These are phyloP conservation scores for Pantherophis alleghaniensis DNA, from an alignment of 2,797 vertebrate species.

Conservation along the genomic window DNA sequence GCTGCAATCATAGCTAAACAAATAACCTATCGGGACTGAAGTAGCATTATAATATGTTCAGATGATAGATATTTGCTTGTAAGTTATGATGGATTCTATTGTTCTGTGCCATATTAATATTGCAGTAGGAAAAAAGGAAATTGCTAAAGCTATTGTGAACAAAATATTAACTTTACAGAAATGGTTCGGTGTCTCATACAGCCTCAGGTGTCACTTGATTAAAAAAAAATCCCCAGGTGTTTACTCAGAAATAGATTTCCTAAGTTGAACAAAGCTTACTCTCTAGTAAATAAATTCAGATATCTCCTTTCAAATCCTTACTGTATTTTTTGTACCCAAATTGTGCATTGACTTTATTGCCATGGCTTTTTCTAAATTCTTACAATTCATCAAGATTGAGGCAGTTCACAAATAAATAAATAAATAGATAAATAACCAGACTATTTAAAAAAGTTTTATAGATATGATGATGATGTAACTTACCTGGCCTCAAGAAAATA, in stretches of 20 bases:
- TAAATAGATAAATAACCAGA: not conserved
- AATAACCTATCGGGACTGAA: not conserved
- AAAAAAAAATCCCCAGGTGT: not conserved
- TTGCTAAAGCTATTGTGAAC: not conserved
- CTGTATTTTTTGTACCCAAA: not conserved
- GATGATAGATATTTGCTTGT: not conserved
- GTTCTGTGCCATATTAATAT: not conserved
- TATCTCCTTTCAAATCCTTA: not conserved
- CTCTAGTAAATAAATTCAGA: not conserved
- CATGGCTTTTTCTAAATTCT: not conserved
- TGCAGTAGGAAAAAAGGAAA: not conserved
- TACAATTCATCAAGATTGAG: not conserved
- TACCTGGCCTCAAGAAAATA: constrained; percentile 87
- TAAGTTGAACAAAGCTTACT: not conserved
- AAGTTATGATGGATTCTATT: not conserved
- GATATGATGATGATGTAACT: constrained; percentile 1
- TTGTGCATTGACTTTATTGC: not conserved
- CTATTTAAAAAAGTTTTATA: not conserved
- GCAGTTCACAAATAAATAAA: not conserved
- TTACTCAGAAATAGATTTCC: not conserved
- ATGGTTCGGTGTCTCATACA: not conserved
- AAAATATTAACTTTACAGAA: not conserved
- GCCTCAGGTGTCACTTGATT: not conserved
- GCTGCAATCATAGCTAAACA: not conserved
- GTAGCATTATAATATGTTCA: not conserved